Conservation (phyloP, 2,888 invertebrate species). For the Yponomeuta sedellus region DNA sequence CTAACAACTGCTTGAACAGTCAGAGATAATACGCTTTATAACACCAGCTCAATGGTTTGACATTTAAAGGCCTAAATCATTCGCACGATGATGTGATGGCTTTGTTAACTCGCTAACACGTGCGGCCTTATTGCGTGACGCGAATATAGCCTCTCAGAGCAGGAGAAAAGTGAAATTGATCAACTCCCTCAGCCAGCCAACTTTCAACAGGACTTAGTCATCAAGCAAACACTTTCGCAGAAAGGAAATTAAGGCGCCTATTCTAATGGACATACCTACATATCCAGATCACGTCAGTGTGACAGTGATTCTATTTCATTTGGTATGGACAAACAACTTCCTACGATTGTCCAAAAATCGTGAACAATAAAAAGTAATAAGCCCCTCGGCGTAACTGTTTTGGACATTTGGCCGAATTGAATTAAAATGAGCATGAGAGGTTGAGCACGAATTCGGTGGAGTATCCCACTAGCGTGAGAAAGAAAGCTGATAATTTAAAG, state of each 20-base stretch:
- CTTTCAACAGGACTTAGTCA: conserved; percentile 67
- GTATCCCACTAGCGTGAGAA: conserved; percentile 10
- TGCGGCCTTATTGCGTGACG: conserved; percentile 62
- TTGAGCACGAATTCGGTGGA: conserved; percentile 31
- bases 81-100: not conserved
- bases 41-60: not conserved
- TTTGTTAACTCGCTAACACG: conserved; percentile 42
- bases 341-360: conserved; percentile 38
- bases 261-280: conserved; percentile 4
- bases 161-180: conserved; percentile 73
- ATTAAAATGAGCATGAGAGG: conserved; percentile 48
- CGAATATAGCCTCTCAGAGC: conserved; percentile 24
- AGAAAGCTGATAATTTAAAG: conserved; percentile 6
- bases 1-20: not conserved
- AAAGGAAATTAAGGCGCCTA: conserved; percentile 25
- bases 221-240: conserved; percentile 22
- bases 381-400: conserved; percentile 37
- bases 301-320: conserved; percentile 6
- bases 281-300: conserved; percentile 4
- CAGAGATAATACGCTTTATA: not conserved
- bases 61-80: not conserved
- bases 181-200: conserved; percentile 46
- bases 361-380: conserved; percentile 4
- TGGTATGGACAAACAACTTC: conserved; percentile 39
- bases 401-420: conserved; percentile 36